phyloP scores from a whole-genome alignment of 2,797 vertebrate genomes.

The Hafferia zeledoni region DNA sequence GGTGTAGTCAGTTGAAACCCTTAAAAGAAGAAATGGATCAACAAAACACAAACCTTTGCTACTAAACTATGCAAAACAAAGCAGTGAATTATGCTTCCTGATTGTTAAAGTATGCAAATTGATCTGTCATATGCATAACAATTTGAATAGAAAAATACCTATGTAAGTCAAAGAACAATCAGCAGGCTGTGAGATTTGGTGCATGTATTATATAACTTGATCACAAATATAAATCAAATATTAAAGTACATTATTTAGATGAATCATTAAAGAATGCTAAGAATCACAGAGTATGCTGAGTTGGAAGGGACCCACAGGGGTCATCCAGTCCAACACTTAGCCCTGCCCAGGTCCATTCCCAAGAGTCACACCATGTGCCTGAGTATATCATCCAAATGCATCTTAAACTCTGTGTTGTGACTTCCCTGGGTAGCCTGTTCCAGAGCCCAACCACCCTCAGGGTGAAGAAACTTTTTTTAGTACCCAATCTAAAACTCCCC shows the following conservation, averaged over 20 bases:
- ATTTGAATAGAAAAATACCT: constrained; percentile 64
- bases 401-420: not conserved
- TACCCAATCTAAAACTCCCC: not conserved
- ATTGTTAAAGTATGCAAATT: constrained; percentile 63
- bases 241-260: constrained; percentile 38
- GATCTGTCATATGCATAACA: constrained; percentile 6
- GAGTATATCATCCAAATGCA: not conserved
- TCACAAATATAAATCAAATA: constrained; percentile 64
- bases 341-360: not conserved
- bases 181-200: constrained; percentile 4
- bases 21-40: constrained; percentile 32
- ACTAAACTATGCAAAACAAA: constrained; percentile 53
- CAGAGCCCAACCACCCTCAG: not conserved
- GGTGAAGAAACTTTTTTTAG: not conserved
- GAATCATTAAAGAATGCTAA: not conserved
- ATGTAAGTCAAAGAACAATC: constrained; percentile 54
- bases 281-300: not conserved
- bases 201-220: constrained; percentile 38
- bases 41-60: not conserved
- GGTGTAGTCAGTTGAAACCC: not conserved
- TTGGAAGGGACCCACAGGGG: not conserved
- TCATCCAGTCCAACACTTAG: not conserved
- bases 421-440: not conserved
- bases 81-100: constrained; percentile 44
- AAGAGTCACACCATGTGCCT: not conserved